A percentile compares a stretch with the other conserved stretches of the same genome.
These are phyloP conservation scores for Cacatua alba DNA, from an alignment of 2,113 vertebrate species.

Conservation along the genomic window DNA sequence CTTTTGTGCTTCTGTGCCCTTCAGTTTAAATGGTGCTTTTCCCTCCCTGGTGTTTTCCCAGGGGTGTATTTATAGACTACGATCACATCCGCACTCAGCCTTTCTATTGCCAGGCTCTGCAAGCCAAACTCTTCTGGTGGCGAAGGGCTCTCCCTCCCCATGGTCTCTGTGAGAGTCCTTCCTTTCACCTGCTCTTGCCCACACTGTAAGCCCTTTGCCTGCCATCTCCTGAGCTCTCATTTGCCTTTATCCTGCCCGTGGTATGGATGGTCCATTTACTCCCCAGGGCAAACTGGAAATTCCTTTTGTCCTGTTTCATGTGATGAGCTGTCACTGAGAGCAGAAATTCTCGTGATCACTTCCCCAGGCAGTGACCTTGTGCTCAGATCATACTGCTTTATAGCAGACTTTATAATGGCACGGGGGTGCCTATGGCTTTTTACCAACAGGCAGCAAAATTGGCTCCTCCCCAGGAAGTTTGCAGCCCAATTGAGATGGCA, in stretches of 20 bases:
- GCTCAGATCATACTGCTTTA: neutral
- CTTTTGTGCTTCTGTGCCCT: neutral
- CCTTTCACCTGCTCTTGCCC: neutral
- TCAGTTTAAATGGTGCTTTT: neutral
- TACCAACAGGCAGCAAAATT: neutral
- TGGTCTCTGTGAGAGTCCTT: neutral
- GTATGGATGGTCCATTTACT: neutral
- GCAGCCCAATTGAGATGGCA: neutral
- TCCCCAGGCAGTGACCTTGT: neutral
- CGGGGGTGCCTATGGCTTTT: neutral
- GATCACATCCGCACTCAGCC: neutral
- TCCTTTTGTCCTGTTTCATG: neutral
- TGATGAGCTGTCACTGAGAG: neutral
- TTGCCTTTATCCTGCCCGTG: neutral
- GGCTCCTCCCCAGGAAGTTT: neutral
- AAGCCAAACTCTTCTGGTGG: neutral
- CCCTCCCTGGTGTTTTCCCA: neutral
- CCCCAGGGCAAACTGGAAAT: neutral
- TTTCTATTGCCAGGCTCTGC: neutral
- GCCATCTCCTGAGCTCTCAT: neutral
- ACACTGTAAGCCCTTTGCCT: neutral
- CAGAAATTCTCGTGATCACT: neutral
- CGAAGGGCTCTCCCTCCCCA: neutral
- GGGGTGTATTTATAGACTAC: neutral
- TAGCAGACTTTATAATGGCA: neutral